Evolutionary conservation across 64 coral and sea anemone genomes (phyloP).

Genomic region (Montipora efflorescens): DNA sequence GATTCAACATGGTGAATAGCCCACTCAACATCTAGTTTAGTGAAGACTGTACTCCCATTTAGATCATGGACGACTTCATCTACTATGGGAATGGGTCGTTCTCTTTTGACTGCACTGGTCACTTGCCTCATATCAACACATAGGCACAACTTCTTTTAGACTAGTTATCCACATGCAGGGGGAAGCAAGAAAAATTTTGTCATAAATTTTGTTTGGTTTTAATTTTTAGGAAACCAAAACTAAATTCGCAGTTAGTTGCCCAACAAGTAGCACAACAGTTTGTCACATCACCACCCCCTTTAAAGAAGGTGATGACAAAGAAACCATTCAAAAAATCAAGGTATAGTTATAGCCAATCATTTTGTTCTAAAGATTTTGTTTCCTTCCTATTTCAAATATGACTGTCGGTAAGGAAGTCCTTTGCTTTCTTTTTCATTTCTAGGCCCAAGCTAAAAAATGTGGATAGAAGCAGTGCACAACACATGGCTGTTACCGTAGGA

Average conservation of each 20-base stretch:
- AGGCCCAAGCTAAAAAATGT: conserved; percentile 96
- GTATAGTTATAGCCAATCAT: conserved; percentile 12
- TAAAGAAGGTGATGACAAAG: conserved; percentile 89
- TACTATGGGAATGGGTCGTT: no score
- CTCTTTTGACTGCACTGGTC: no score
- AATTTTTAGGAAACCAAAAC: conserved; percentile 87
- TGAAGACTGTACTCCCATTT: no score
- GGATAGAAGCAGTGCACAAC: conserved; percentile 92
- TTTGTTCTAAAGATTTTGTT: no score
- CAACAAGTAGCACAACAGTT: conserved; percentile 97
- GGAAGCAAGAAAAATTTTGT: no score
- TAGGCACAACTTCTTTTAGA: no score
- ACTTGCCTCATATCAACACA: no score
- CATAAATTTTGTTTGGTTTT: neutral
- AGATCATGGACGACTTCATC: no score
- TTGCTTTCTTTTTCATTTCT: neutral
- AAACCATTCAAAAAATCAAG: conserved; percentile 81
- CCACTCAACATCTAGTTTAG: conserved; percentile 34
- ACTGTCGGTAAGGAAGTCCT: neutral
- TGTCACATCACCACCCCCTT: conserved; percentile 63
- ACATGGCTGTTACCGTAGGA: conserved; percentile 97
- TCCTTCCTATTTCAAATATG: neutral
- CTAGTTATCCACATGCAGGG: no score
- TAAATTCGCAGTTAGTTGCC: conserved; percentile 96
- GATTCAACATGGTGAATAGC: neutral